Percentiles rank a stretch among this genome's conserved stretches.
These are phyloP conservation scores for Poecilia wingei DNA, from an alignment of 2,797 vertebrate genomes.

Conservation along the genomic window DNA sequence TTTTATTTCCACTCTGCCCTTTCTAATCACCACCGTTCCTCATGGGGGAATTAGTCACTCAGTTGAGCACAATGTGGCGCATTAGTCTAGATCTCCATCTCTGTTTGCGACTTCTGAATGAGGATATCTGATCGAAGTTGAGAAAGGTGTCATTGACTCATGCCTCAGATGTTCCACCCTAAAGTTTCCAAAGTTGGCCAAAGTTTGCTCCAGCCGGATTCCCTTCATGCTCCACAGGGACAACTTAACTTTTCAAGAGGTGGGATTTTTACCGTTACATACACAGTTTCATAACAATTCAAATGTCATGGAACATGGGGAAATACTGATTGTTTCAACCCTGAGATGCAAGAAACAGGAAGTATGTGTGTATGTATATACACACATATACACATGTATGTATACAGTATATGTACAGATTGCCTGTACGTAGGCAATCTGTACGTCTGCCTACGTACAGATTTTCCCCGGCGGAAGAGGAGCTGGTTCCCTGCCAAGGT, in stretches of 20 bases:
- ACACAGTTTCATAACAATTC: constrained; percentile 49
- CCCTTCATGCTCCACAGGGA: constrained; percentile 39
- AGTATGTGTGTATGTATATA: not conserved
- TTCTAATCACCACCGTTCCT: not conserved
- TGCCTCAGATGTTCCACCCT: constrained; percentile 44
- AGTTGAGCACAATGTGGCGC: not conserved
- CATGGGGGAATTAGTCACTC: not conserved
- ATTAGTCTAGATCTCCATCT: constrained; percentile 1
- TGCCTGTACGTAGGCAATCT: too few relatives aligned
- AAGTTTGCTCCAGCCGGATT: constrained; percentile 41
- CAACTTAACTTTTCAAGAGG: constrained; percentile 28
- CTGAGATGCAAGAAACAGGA: not conserved
- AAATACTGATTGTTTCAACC: constrained; percentile 20
- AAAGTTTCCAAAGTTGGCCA: constrained; percentile 36
- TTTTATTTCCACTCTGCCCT: constrained; percentile 1
- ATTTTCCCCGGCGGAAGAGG: constrained; percentile 93
- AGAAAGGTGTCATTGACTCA: constrained; percentile 61
- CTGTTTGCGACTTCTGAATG: constrained; percentile 49
- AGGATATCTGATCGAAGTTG: constrained; percentile 47
- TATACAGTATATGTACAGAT: too few relatives aligned
- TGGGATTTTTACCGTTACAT: constrained; percentile 54
- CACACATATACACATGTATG: too few relatives aligned
- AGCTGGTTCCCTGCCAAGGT: constrained; percentile 97
- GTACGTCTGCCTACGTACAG: constrained; percentile 80
- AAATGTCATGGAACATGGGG: constrained; percentile 24